Evolutionary conservation across 2,113 vertebrate genomes (phyloP).

Genomic region (Eira barbara): DNA sequence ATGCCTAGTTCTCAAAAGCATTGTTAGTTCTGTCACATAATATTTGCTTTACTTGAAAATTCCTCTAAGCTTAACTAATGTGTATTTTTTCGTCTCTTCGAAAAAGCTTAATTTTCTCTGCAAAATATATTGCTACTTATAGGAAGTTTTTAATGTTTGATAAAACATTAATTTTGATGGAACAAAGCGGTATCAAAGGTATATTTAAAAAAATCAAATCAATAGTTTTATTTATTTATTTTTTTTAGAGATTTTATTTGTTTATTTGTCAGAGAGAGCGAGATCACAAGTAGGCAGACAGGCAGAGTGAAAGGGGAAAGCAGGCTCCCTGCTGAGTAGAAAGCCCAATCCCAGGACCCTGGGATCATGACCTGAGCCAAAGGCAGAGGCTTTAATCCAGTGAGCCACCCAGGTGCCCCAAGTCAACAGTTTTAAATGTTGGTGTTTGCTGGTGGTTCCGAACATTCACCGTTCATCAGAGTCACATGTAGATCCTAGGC

Average conservation of each 20-base stretch:
- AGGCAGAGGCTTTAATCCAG: too few species aligned
- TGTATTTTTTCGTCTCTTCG: background rate
- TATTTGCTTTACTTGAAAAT: background rate
- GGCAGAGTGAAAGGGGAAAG: too few species aligned
- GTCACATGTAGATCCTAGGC: background rate
- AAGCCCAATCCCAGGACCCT: too few species aligned
- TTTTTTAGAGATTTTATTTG: too few species aligned
- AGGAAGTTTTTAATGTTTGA: background rate
- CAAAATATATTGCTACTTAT: background rate
- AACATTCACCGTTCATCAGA: background rate
- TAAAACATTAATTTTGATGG: background rate
- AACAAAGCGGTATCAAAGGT: background rate
- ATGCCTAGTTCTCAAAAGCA: background rate
- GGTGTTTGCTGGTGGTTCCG: fast-evolving
- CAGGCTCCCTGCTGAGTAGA: too few species aligned
- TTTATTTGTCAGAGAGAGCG: too few species aligned
- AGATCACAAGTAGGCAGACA: too few species aligned
- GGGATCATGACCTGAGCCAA: too few species aligned
- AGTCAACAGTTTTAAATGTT: background rate
- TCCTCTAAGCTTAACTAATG: background rate
- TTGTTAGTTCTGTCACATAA: background rate
- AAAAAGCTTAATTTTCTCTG: background rate
- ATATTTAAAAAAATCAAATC: background rate
- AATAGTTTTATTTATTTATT: background rate
- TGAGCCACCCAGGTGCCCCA: too few species aligned